A percentile compares a stretch with the other conserved stretches of the same genome.
Conservation (phyloP, 2,888 invertebrate species). For the Phalangium opilio region DNA sequence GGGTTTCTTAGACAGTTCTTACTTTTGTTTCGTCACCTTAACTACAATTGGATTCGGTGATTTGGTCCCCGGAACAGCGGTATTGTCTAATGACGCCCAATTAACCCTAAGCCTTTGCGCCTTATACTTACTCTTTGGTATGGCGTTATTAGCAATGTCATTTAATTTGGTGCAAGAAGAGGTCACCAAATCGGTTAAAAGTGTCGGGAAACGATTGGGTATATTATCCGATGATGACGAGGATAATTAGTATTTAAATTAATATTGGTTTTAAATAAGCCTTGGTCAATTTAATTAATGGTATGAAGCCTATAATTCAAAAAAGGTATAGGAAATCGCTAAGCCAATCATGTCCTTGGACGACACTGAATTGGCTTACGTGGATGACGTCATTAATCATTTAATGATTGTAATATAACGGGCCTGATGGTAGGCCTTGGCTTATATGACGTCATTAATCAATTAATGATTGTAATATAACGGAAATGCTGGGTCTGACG, state of each 20-base stretch:
- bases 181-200: conserved; percentile 72
- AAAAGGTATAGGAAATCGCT: too few species aligned
- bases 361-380: too few species aligned
- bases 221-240: conserved; percentile 53
- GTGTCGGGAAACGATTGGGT: conserved; percentile 67
- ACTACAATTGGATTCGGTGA: conserved; percentile 89
- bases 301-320: too few species aligned
- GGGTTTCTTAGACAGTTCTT: conserved; percentile 72
- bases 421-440: too few species aligned
- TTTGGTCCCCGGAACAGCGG: conserved; percentile 68
- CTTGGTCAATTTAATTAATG: too few species aligned
- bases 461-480: too few species aligned
- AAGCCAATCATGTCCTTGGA: too few species aligned
- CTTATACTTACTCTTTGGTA: conserved; percentile 81
- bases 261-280: not conserved
- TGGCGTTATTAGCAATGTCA: conserved; percentile 85
- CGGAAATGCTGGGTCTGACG: too few species aligned
- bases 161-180: conserved; percentile 92
- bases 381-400: too few species aligned
- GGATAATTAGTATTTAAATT: conserved; percentile 14
- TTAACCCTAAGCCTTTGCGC: conserved; percentile 71
- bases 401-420: too few species aligned
- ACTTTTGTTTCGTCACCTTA: conserved; percentile 84
- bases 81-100: conserved; percentile 35
- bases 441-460: too few species aligned